A percentile compares a stretch with the other conserved stretches of the same genome.
These are phyloP conservation scores for Leucopsar rothschildi DNA, from an alignment of 2,113 vertebrate genomes.

Conservation along the genomic window DNA sequence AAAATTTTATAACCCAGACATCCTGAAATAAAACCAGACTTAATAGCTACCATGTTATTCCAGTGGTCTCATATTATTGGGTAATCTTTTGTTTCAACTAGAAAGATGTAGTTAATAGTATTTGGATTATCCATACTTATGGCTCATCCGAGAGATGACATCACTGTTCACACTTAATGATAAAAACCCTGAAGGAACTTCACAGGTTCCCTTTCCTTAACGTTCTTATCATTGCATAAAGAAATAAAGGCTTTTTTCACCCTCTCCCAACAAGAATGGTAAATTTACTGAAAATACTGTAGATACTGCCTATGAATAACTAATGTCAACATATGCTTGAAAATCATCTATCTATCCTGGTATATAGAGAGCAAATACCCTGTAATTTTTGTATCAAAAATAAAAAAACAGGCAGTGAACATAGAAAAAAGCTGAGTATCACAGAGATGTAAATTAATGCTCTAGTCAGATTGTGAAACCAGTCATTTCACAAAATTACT, in stretches of 20 bases:
- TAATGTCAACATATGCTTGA: background rate
- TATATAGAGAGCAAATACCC: background rate
- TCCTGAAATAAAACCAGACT: background rate
- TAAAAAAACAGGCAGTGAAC: background rate
- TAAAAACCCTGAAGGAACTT: background rate
- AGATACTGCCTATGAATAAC: background rate
- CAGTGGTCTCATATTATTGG: background rate
- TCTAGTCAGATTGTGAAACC: background rate
- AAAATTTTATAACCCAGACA: background rate
- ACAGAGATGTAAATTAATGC: background rate
- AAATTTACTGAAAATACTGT: background rate
- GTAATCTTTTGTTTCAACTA: background rate
- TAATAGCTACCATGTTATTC: background rate
- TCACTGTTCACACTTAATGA: background rate
- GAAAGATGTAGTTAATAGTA: background rate
- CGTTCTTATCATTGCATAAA: background rate
- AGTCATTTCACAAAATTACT: conserved; percentile 34
- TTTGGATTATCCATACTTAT: background rate
- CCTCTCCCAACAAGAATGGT: background rate
- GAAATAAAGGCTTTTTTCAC: background rate
- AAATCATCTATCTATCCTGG: background rate
- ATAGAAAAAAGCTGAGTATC: background rate
- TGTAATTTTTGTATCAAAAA: conserved; percentile 41
- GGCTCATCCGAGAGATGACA: background rate
- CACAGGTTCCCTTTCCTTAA: background rate